These are phyloP conservation scores for Paradoxurus hermaphroditus DNA, from an alignment of 2,113 vertebrate species.

Conservation along the genomic window DNA sequence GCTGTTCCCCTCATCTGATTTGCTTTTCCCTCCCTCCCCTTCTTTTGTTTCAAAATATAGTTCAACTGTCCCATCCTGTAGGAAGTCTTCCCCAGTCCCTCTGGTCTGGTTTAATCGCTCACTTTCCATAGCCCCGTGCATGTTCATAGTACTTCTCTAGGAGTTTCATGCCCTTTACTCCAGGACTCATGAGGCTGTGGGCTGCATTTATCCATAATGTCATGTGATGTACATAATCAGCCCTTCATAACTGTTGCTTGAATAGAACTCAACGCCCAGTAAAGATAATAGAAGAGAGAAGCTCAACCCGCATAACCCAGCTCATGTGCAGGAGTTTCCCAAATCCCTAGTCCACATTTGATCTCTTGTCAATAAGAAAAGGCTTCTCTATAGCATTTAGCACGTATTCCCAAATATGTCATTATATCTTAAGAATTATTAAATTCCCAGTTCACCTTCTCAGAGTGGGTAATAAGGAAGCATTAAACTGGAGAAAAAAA, in stretches of 20 bases:
- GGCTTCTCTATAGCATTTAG: not conserved
- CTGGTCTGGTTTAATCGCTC: not conserved
- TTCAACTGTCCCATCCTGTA: not conserved
- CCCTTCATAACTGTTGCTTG: not conserved
- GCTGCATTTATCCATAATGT: not conserved
- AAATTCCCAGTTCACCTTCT: not conserved
- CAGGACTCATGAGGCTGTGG: not conserved
- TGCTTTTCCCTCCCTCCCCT: not conserved
- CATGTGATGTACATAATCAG: not conserved
- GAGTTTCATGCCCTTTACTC: not conserved
- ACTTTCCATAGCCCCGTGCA: not conserved
- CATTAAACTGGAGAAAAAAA: not conserved
- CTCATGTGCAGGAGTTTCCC: not conserved
- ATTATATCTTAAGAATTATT: not conserved
- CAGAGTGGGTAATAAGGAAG: not conserved
- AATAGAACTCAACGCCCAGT: not conserved
- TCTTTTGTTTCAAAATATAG: not conserved
- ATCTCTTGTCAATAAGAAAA: not conserved
- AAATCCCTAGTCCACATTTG: not conserved
- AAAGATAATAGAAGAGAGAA: not conserved
- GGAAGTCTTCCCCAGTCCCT: not conserved
- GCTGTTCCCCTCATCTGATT: not conserved
- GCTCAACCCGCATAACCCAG: not conserved
- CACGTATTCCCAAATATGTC: not conserved
- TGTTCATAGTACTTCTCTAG: not conserved